Conservation (phyloP, 2,113 vertebrate species). For the Tapirus terrestris region DNA sequence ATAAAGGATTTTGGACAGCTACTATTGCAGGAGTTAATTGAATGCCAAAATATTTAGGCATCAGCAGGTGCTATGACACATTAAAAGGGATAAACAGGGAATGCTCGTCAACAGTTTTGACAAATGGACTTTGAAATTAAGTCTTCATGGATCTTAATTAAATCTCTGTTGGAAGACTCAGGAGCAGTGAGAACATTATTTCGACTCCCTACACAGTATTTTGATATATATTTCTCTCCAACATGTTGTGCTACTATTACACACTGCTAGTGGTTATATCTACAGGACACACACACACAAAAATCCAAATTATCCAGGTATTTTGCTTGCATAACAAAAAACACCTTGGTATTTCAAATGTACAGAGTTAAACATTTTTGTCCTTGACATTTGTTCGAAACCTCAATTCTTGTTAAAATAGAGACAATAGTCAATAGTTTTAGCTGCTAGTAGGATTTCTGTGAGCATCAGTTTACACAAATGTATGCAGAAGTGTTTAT, state of each 20-base stretch:
- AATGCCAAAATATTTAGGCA: constrained; percentile 51
- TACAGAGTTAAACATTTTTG: background rate
- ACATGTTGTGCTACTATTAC: background rate
- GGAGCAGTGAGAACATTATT: background rate
- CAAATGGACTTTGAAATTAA: constrained; percentile 44
- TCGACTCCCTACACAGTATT: background rate
- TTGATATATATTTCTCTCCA: background rate
- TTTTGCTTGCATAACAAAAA: background rate
- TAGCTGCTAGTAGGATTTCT: background rate
- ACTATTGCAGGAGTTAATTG: background rate
- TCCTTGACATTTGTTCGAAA: background rate
- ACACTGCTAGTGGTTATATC: background rate
- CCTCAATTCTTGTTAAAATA: background rate
- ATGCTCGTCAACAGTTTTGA: background rate
- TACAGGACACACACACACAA: background rate
- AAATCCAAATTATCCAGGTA: background rate
- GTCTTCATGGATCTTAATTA: constrained; percentile 45
- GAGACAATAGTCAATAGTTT: background rate
- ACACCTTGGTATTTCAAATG: background rate
- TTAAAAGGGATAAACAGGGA: background rate
- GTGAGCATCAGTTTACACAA: background rate
- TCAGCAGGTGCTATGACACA: background rate
- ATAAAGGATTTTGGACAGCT: constrained; percentile 25
- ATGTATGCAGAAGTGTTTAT: background rate
- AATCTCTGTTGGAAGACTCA: constrained; percentile 33